Conservation (phyloP, 2,888 invertebrate species). For the Rhaphigaster nebulosa region DNA sequence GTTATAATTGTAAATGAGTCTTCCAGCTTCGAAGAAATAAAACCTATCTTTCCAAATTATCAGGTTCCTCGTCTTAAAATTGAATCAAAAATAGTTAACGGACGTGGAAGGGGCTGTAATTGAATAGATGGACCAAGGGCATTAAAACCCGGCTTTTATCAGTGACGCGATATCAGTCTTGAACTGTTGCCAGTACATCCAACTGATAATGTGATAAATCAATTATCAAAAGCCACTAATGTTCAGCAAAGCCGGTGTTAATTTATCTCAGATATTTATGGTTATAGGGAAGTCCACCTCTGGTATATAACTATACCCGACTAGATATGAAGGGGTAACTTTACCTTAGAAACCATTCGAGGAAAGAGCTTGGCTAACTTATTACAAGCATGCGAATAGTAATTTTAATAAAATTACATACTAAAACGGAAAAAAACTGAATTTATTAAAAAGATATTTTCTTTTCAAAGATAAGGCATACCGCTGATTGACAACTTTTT, state of each 20-base stretch:
- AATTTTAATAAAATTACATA: background rate
- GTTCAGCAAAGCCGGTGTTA: background rate
- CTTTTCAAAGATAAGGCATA: too few species aligned
- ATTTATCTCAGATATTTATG: constrained; percentile 16
- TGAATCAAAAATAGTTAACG: background rate
- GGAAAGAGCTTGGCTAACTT: background rate
- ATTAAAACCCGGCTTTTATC: background rate
- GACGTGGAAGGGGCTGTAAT: background rate
- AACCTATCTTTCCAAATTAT: too few species aligned
- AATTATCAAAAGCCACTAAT: constrained; percentile 18
- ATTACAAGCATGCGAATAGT: background rate
- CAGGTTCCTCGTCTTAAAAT: background rate
- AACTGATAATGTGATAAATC: constrained; percentile 11
- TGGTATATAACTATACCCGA: background rate
- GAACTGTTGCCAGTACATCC: constrained; percentile 14
- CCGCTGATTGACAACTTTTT: too few species aligned
- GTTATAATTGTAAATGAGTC: too few species aligned
- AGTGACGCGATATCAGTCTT: background rate
- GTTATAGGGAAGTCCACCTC: background rate
- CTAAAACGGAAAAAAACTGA: too few species aligned
- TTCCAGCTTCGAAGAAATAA: too few species aligned
- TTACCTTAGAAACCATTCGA: background rate
- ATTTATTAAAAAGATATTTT: too few species aligned
- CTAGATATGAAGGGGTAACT: background rate
- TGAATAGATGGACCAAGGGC: background rate